A percentile compares a stretch with the other conserved stretches of the same genome.
Conservation (phyloP, 2,888 invertebrate species). For the Argynnis bischoffii region DNA sequence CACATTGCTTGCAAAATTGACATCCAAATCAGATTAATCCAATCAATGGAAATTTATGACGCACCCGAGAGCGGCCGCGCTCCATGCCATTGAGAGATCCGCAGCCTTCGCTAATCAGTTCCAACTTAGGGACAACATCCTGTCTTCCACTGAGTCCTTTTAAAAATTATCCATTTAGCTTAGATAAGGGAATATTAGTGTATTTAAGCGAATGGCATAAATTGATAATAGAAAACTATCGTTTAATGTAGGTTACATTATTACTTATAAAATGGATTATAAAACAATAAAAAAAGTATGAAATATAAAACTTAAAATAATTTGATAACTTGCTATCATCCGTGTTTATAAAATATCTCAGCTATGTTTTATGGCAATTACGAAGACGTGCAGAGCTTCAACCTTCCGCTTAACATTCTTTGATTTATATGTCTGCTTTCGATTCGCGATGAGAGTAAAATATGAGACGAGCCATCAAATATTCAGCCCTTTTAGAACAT, state of each 20-base stretch:
- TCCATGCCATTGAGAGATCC: constrained; percentile 71
- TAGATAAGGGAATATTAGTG: constrained; percentile 17
- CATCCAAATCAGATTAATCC: constrained; percentile 83
- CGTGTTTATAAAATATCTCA: constrained; percentile 65
- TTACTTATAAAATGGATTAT: not conserved
- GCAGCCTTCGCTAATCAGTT: constrained; percentile 70
- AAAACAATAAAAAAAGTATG: not conserved
- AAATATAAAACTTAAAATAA: not conserved
- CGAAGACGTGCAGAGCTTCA: constrained; percentile 70
- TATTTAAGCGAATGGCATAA: not conserved
- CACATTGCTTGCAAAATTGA: constrained; percentile 78
- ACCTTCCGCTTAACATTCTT: constrained; percentile 71
- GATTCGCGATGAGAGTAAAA: constrained; percentile 69
- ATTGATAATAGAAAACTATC: not conserved
- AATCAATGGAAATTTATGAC: constrained; percentile 83
- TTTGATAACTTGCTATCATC: constrained; percentile 71
- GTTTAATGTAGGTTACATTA: constrained; percentile 1
- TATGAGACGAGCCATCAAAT: constrained; percentile 77
- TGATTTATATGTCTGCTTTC: constrained; percentile 77
- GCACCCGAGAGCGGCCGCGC: constrained; percentile 70
- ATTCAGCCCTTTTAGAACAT: constrained; percentile 72
- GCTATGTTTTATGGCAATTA: constrained; percentile 79
- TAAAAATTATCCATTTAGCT: constrained; percentile 27
- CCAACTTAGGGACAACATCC: constrained; percentile 57
- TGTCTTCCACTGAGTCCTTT: constrained; percentile 51